Evolutionary conservation across 2,888 invertebrate genomes (phyloP), one percentile per base, ranked within the genome.

Genomic region (Lypha dubia): DNA sequence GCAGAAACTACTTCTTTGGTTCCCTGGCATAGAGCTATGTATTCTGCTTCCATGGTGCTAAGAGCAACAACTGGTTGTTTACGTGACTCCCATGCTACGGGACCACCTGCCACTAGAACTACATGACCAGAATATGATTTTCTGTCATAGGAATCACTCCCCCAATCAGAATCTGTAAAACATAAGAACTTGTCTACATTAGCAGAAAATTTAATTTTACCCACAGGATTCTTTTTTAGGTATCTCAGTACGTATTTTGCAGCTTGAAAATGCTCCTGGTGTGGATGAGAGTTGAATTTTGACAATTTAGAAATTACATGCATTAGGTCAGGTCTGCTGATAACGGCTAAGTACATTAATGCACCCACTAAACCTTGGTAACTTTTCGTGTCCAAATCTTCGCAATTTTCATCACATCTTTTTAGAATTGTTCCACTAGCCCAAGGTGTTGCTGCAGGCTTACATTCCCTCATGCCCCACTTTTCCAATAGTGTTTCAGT

Each of bases 111-210:
- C 15, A 56, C 7, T n/a, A 56, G 11, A 8, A 56, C n/a, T 3
- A 56, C 56, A 5, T n/a, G n/a, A 32, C 56, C 28, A 28, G 32
- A 32, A 32, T 56, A 56, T n/a, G 28, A 56, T 8, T 56, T 53
- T 22, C 51, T 11, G 51, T 53, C 51, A 24, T 15, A 13, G 13
- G 24, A 24, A 24, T 53, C 22, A 7, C 24, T 6, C 4, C 24
- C 24, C 11, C 13, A 53, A 13, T 53, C 51, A 53, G 51, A 3
- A 13, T 53, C 51, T 13, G 51, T 53, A 53, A 24, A 24, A 17
- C 46, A 53, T 28, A 28, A 6, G 3, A 56, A 56, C 7, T 28
- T n/a, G 7, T 28, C 9, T 6, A 3, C 11, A 7, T 28, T 56
- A 8, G 15, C 8, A n/a, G 32, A 28, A 24, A 24, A 53, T 24